These are phyloP conservation scores for Vombatus ursinus DNA, from an alignment of 2,113 vertebrate species.

Conservation along the genomic window DNA sequence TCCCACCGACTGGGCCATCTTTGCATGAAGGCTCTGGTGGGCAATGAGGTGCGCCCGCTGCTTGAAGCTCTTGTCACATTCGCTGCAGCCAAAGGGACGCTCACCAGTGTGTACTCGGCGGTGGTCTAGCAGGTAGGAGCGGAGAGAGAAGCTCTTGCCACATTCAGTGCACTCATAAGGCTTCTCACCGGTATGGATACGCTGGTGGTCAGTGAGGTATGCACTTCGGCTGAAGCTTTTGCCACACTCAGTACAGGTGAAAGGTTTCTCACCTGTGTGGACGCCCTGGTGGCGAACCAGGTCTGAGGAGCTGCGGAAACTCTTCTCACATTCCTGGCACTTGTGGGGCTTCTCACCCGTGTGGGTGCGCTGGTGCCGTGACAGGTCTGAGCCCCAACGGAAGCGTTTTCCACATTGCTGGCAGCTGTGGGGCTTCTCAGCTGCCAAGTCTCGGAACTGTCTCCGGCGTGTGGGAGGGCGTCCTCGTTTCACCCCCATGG, in stretches of 20 bases:
- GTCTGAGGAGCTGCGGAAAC: constrained; percentile 78
- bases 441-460: constrained; percentile 55
- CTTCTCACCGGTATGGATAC: constrained; percentile 75
- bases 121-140: constrained; percentile 78
- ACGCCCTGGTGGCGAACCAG: constrained; percentile 76
- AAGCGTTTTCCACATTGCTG: constrained; percentile 76
- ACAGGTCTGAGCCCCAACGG: constrained; percentile 77
- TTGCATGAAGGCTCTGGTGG: constrained; percentile 77
- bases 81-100: constrained; percentile 73
- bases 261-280: constrained; percentile 77
- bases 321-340: constrained; percentile 72
- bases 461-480: constrained; percentile 39
- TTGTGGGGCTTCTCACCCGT: constrained; percentile 77
- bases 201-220: constrained; percentile 76
- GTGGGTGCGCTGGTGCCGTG: constrained; percentile 76
- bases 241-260: constrained; percentile 70
- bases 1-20: constrained; percentile 65
- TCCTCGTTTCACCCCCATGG: neutral
- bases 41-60: constrained; percentile 76
- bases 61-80: constrained; percentile 78
- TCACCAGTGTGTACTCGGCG: constrained; percentile 74
- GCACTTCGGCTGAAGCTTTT: constrained; percentile 78
- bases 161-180: constrained; percentile 73
- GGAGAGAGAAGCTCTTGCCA: constrained; percentile 76
- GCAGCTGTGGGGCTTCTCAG: constrained; percentile 69